Base-by-base conservation (phyloP, 2,888 invertebrate species). In the Agapostemon virescens region DNA sequence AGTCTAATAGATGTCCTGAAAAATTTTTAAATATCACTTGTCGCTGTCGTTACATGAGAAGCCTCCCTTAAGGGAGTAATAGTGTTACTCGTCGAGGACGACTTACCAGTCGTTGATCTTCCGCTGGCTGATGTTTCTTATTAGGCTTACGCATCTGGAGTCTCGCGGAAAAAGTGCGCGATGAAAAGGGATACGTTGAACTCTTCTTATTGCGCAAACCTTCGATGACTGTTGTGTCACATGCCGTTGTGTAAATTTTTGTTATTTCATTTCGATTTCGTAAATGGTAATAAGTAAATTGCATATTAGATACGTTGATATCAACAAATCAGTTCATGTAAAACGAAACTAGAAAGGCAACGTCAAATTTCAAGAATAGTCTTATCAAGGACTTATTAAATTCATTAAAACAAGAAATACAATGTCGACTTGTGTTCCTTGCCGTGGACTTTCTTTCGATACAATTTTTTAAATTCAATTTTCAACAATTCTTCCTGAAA, bases 111-210 rank as follows among this genome's bases (percentile, higher is more conserved):
- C n/a, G 63, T 63, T 36, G 63, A 36, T n/a, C 63, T 63, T 63
- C 17, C 63, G 33, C n/a, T 63, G 63, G 13, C n/a, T 36, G 63
- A 11, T 33, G 36, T 36, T 63, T 36, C n/a, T 63, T 63, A 63
- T 63, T 63, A 20, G 63, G 63, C 4, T 20, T 36, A n/a, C 63
- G 63, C 63, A 63, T 63, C 63, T 63, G 63, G 63, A n/a, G 33
- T 1, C 4, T n/a, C 33, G 11, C n/a, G 63, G 63, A 36, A 33
- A 63, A 36, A 33, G 11, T 17, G 33, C 7, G 17, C 33, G 61
- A 20, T 17, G 61, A 61, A 30, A 49, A 7, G 61, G 30, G 20
- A 49, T 49, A 49, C 26, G 58, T 30, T 11, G 7, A 17, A 13
- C 38, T 30, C 17, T 45, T 79, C 69, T 68, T 66, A 71, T 68